A percentile compares a stretch with the other conserved stretches of the same genome.
These are phyloP conservation scores for Psilopogon haemacephalus DNA, from an alignment of 2,113 vertebrate genomes.

Conservation along the genomic window DNA sequence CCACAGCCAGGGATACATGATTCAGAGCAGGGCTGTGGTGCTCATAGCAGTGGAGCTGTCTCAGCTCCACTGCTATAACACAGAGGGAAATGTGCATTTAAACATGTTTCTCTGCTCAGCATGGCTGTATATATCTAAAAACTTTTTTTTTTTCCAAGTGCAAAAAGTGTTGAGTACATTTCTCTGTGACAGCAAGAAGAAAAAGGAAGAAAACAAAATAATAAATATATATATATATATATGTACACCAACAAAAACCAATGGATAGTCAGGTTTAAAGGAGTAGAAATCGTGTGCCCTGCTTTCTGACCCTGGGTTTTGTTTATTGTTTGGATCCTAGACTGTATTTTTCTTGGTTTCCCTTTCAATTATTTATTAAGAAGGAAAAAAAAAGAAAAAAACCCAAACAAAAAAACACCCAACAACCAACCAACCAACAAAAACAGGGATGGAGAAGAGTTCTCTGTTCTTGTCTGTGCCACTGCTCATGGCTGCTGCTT, in stretches of 20 bases:
- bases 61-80: background rate
- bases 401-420: background rate
- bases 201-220: background rate
- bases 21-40: background rate
- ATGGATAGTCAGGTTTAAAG: slow-evolving; percentile 22
- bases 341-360: slow-evolving; percentile 45
- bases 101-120: background rate
- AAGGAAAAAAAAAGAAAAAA: background rate
- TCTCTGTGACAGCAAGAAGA: slow-evolving; percentile 15
- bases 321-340: slow-evolving; percentile 41
- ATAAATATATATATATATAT: no score
- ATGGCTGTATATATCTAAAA: slow-evolving; percentile 43
- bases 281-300: slow-evolving; percentile 5
- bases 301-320: slow-evolving; percentile 22
- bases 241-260: background rate
- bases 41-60: background rate
- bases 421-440: no score
- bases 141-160: slow-evolving; percentile 2
- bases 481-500: background rate
- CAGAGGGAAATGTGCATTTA: slow-evolving; percentile 26
- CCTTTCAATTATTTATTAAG: slow-evolving; percentile 63
- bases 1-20: background rate
- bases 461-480: slow-evolving; percentile 45
- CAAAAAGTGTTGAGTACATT: slow-evolving; percentile 26
- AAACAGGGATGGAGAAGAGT: background rate